Percentiles rank a stretch among this genome's conserved stretches.
These are phyloP conservation scores for Peromyscus attwateri DNA, from an alignment of 2,797 vertebrate genomes.

Conservation along the genomic window DNA sequence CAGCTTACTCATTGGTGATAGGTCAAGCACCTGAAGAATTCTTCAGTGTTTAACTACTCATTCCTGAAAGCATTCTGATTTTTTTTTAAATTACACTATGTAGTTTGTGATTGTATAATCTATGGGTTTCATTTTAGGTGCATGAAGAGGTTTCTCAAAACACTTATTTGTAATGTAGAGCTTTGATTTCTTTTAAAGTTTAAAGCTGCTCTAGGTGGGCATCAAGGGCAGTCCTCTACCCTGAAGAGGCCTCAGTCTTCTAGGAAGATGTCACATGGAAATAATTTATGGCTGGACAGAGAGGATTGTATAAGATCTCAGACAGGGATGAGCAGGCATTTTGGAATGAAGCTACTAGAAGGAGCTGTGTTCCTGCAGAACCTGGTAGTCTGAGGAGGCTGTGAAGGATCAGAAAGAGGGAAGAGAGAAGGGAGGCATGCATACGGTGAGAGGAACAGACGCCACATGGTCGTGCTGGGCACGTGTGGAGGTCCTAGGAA, in stretches of 20 bases:
- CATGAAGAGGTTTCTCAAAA: background rate
- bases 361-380: too few relatives aligned
- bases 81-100: background rate
- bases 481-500: background rate
- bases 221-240: too few relatives aligned
- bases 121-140: background rate
- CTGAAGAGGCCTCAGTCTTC: background rate
- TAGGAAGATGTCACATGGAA: background rate
- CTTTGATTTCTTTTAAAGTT: background rate
- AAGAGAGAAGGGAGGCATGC: accelerated
- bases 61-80: background rate
- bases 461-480: background rate
- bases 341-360: background rate
- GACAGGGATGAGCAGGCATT: background rate
- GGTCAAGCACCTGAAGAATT: background rate
- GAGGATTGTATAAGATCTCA: background rate
- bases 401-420: background rate
- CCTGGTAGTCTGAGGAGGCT: too few relatives aligned
- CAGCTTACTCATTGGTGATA: background rate
- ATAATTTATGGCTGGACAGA: background rate
- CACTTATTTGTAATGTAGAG: constrained; percentile 18
- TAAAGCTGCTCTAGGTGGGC: background rate
- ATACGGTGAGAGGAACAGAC: background rate
- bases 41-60: background rate
- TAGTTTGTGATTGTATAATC: background rate